Evolutionary conservation across 2,797 vertebrate genomes (phyloP), one percentile per base, ranked within the genome.

Genomic region (Lagodon rhomboides): DNA sequence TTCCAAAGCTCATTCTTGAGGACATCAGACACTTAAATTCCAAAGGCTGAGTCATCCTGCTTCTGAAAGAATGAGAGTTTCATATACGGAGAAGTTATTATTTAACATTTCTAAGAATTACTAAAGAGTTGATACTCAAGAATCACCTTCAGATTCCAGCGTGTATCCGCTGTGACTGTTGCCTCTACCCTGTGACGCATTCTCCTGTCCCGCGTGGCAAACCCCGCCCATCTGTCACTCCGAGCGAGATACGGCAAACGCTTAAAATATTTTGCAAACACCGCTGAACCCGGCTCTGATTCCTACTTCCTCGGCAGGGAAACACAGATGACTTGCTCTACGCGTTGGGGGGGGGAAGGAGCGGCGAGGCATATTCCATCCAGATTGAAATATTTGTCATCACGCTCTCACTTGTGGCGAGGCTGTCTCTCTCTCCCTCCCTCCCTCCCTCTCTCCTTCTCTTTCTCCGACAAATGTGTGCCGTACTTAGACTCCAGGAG

Each of bases 331-430:
- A 91, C 86, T 75, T 71, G 76, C 67, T 89, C 79, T 73, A 72
- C 67, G 81, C 27, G 49, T 61, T 54, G 27, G 65, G 30, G 27
- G 65, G 30, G 30, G 53, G 60, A 87, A 88, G 27, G 22, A 84
- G 73, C 79, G 72, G 54, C 27, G 18, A 83, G 70, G 59, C 73
- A 74, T 80, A 82, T 89, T 87, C 83, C 46, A 62, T 70, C 64
- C 80, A 92, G 81, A 88, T 71, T 88, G 74, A 88, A 91, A 81
- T 85, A 86, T 89, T 87, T 85, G 81, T 86, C 84, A 88, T 85
- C 66, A 15, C 68, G 64, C 79, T 83, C 61, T 82, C 65, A 43
- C 49, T 75, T 0, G 51, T 23, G 30, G 30, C 30, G 51, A 75
- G 76, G 58, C 80, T 58, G 8, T 74, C 64, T 68, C 68, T 61